Base-by-base conservation (phyloP, 1,140 invertebrate genomes). In the Microplitis demolitor region DNA sequence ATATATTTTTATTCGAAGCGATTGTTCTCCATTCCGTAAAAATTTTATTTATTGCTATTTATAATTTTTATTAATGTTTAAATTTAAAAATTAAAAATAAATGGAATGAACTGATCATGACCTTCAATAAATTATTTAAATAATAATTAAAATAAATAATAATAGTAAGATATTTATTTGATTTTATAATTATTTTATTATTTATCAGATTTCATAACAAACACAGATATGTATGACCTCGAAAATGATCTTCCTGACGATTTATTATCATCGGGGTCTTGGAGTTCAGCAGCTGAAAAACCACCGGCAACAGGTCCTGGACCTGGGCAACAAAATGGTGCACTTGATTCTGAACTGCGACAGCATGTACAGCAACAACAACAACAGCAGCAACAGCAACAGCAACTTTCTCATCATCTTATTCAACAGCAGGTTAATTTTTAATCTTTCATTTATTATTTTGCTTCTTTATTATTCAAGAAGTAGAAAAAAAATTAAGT, bases 201-300 rank as follows among this genome's bases (percentile, higher is more conserved):
- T 73, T 82, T 77, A 75, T 77, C 71, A 87, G 86, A 87, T 86
- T 87, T 85, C 78, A 86, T 95, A 83, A 91, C 92, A 72, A 93
- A 92, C 87, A 90, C 91, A 80, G 93, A 94, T 83, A 93, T 94
- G 91, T 94, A 94, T 84, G 93, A 94, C 88, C 89, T 96, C 85
- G 95, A 96, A 88, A 95, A 96, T 88, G 94, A 96, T 87, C 90
- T 98, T 73, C 96, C 96, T 45, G 96, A 97, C 89, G 96, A 97
- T 87, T 88, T 98, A 66, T 93, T 96, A 80, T 89, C 90, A 13
- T 89, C 91, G 35, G 89, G 90, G 58, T 90, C 91, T 75, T 95
- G 93, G 93, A 90, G 90, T 72, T 85, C 88, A 45, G 88, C 79
- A 85, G 91, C 78, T 75, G 89, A 80, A 83, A 94, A 94, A 82